These are phyloP conservation scores for Oceanodroma leucorhoa DNA, from an alignment of 2,797 vertebrate genomes.

Conservation along the genomic window DNA sequence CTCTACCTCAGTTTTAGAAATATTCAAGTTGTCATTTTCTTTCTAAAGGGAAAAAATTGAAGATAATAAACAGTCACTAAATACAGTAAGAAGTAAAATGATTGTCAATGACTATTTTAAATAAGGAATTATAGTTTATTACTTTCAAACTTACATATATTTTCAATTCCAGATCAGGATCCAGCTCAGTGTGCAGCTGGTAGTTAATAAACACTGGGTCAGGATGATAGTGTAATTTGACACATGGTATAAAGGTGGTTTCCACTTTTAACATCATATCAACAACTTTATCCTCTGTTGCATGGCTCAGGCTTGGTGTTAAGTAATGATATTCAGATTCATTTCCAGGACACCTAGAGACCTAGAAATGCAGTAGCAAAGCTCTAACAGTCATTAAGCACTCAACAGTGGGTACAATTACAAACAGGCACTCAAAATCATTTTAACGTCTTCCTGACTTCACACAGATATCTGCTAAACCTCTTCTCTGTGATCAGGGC, in stretches of 20 bases:
- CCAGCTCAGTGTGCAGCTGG: conserved; percentile 70
- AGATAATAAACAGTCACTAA: conserved; percentile 20
- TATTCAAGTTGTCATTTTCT: conserved; percentile 82
- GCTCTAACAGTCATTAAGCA: not conserved
- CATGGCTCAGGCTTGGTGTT: conserved; percentile 65
- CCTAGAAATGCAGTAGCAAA: conserved; percentile 56
- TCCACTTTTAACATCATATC: conserved; percentile 76
- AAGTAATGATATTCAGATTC: conserved; percentile 67
- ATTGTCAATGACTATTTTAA: not conserved
- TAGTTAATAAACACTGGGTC: conserved; percentile 86
- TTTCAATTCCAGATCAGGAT: conserved; percentile 77
- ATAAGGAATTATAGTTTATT: not conserved
- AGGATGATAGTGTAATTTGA: conserved; percentile 75
- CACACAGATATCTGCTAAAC: not conserved
- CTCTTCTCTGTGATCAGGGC: not conserved
- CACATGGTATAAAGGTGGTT: conserved; percentile 75
- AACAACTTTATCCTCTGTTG: conserved; percentile 54
- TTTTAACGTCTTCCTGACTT: not conserved
- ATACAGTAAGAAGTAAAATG: not conserved
- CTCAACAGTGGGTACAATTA: not conserved
- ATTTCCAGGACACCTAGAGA: conserved; percentile 49
- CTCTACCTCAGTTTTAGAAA: conserved; percentile 77
- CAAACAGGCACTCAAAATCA: conserved; percentile 4
- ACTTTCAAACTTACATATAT: conserved; percentile 73
- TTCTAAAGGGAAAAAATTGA: conserved; percentile 77